Percentiles rank a stretch among this genome's conserved stretches.
phyloP scores from a whole-genome alignment of 1,140 invertebrate species.

The Drosophila bocki region DNA sequence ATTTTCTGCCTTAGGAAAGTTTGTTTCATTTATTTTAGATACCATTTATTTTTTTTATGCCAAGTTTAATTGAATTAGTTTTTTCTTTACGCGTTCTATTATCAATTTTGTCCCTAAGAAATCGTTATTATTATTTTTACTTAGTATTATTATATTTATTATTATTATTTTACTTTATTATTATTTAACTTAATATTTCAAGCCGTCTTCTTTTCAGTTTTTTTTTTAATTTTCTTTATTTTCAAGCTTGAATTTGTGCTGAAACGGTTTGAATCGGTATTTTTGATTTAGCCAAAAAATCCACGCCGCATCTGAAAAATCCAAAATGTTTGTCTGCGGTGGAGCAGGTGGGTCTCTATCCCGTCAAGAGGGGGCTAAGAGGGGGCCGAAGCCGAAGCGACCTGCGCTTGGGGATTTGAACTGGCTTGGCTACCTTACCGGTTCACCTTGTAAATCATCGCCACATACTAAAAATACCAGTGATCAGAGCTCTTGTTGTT shows the following conservation, averaged over 20 bases:
- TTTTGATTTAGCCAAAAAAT: constrained; percentile 1
- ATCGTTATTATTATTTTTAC: too few species aligned
- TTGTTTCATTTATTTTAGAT: too few species aligned
- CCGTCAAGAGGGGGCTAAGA: neutral
- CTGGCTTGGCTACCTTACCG: constrained; percentile 62
- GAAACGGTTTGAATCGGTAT: constrained; percentile 19
- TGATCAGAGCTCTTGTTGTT: constrained; percentile 49
- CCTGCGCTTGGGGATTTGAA: constrained; percentile 52
- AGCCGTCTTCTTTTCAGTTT: neutral
- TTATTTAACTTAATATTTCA: neutral
- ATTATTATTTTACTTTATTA: neutral
- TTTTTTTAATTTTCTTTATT: neutral
- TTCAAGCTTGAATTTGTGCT: neutral
- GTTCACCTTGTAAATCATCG: constrained; percentile 65
- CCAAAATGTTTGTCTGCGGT: constrained; percentile 39
- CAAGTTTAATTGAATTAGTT: too few species aligned
- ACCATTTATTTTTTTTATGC: too few species aligned
- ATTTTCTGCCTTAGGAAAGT: too few species aligned
- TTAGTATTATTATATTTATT: too few species aligned
- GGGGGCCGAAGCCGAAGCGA: constrained; percentile 22
- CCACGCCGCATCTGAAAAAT: neutral
- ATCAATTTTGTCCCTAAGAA: too few species aligned
- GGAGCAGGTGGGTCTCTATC: constrained; percentile 28
- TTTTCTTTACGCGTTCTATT: too few species aligned
- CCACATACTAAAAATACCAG: constrained; percentile 64